phyloP scores from a whole-genome alignment of 2,113 vertebrate genomes.

The Dicrurus megarhynchus region DNA sequence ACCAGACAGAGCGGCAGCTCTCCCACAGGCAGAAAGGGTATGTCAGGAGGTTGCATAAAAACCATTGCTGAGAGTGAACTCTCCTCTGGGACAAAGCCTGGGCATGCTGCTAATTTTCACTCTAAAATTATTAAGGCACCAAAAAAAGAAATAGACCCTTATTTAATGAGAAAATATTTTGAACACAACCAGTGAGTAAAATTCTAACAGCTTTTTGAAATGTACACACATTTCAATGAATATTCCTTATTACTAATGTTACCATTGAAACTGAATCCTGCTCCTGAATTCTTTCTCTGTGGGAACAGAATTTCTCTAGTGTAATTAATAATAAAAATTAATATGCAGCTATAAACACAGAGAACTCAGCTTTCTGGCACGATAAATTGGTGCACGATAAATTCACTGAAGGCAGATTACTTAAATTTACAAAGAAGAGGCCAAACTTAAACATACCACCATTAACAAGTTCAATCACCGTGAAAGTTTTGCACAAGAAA shows the following conservation, averaged over 20 bases:
- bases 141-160: neutral
- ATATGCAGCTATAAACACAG: neutral
- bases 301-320: neutral
- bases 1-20: neutral
- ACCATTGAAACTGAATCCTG: neutral
- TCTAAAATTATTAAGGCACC: neutral
- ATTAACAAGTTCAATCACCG: accelerated
- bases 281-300: neutral
- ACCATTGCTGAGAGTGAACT: neutral
- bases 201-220: neutral
- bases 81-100: neutral
- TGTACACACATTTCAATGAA: neutral
- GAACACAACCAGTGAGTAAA: neutral
- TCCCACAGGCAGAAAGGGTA: neutral
- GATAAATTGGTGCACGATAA: neutral
- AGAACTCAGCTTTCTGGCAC: neutral
- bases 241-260: neutral
- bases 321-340: conserved; percentile 20
- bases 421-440: neutral
- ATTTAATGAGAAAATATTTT: neutral
- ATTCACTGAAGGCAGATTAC: neutral
- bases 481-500: neutral
- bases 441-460: neutral
- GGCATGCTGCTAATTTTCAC: neutral
- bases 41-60: neutral